Evolutionary conservation across 2,113 vertebrate genomes (phyloP).

Genomic region (Thalassoma bifasciatum): DNA sequence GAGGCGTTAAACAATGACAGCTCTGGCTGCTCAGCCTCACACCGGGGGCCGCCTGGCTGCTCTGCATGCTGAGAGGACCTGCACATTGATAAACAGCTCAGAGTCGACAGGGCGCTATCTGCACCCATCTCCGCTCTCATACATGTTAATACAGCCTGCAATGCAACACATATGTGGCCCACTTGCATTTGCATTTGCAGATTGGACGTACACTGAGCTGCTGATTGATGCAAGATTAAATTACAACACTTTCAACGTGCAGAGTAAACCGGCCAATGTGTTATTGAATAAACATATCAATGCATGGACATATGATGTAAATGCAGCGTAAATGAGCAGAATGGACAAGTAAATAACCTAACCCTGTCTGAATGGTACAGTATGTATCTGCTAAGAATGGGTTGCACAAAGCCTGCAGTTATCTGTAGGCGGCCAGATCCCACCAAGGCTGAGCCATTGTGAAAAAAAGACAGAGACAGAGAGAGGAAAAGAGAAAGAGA

Average conservation of each 20-base stretch:
- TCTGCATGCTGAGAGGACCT: slow-evolving; percentile 73
- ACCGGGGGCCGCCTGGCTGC: slow-evolving; percentile 71
- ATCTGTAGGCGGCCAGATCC: slow-evolving; percentile 78
- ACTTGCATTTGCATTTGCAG: slow-evolving; percentile 51
- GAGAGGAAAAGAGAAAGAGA: slow-evolving; percentile 19
- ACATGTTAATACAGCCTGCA: slow-evolving; percentile 60
- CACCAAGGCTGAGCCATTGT: slow-evolving; percentile 75
- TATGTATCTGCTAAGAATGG: slow-evolving; percentile 71
- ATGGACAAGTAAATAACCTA: slow-evolving; percentile 74
- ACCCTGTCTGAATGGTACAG: slow-evolving; percentile 70
- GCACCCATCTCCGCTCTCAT: slow-evolving; percentile 55
- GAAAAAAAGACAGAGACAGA: slow-evolving; percentile 57
- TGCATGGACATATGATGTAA: slow-evolving; percentile 62
- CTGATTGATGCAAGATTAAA: slow-evolving; percentile 60
- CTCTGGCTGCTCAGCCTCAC: slow-evolving; percentile 78
- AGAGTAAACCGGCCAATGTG: slow-evolving; percentile 38
- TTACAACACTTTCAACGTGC: slow-evolving; percentile 38
- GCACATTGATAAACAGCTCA: slow-evolving; percentile 72
- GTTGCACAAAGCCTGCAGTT: slow-evolving; percentile 76
- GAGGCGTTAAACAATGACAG: slow-evolving; percentile 83
- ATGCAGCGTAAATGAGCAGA: slow-evolving; percentile 71
- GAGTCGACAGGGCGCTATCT: slow-evolving; percentile 58
- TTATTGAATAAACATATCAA: slow-evolving; percentile 57
- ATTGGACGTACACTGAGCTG: slow-evolving; percentile 22
- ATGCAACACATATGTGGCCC: slow-evolving; percentile 36